Base-by-base conservation (phyloP, 2,113 vertebrate genomes). In the Nipponia nippon region DNA sequence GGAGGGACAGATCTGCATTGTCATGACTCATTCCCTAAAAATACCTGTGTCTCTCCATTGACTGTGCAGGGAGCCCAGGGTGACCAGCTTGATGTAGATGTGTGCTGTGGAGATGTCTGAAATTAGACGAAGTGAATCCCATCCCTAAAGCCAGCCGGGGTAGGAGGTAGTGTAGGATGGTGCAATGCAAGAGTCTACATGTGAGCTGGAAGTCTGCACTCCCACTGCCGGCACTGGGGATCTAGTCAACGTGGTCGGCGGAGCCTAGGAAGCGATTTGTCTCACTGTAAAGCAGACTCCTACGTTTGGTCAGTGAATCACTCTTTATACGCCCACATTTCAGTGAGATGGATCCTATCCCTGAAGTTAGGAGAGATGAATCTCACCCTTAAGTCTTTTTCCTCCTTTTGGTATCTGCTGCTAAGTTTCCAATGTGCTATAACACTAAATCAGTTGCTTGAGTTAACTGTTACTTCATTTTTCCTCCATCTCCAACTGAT, bases 161-260 rank as follows among this genome's bases (percentile, higher is more conserved):
- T 96, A 30, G 96, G 96, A 96, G 95, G 95, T 8, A 88, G 96
- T 47, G 96, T 97, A 70, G 96, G 96, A 95, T 80, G 96, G 96
- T 96, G 96, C 55, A 94, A 96, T 96, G 95, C 92, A 96, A 96
- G 96, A 97, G 96, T 96, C 96, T 97, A 95, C 95, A 95, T 95
- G 93, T 93, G 96, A 97, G 96, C 95, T 97, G 96, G 96, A 97
- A 97, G 96, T 97, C 96, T 97, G 93, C 96, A 97, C 96, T 96
- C 96, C 96, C 96, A 97, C 96, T 88, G 92, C 94, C 16, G 1
- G 85, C 93, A 58, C 90, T n/a, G 22, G 92, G 93, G 90, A 96
- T 91, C 87, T 76, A 95, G 87, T 88, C 36, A 90, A 83, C 30
- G 50, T 86, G 96, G 95, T 96, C 93, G 92, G 75, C 14, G 8